phyloP scores from a whole-genome alignment of 35 echinoderm and acorn worm species.

The Diadema setosum region DNA sequence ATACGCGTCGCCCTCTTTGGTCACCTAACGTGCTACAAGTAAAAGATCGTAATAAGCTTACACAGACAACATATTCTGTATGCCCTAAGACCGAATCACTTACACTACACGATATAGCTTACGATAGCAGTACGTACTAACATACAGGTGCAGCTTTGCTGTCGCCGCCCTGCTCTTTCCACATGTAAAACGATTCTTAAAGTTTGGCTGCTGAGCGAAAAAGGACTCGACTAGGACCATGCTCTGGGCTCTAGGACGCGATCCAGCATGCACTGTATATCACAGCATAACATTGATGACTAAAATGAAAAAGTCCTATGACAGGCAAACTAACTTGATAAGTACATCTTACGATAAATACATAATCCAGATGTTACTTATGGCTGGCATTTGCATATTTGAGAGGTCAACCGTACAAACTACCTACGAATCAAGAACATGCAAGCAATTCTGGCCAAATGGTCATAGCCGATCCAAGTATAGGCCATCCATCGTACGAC shows the following conservation, averaged over 20 bases:
- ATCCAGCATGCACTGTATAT: not conserved
- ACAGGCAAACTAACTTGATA: not conserved
- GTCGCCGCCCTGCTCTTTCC: not conserved
- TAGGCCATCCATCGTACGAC: too few relatives aligned
- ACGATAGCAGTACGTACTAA: too few relatives aligned
- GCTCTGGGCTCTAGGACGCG: not conserved
- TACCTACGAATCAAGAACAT: too few relatives aligned
- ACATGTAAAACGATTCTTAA: not conserved
- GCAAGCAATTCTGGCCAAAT: too few relatives aligned
- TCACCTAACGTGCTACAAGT: not conserved
- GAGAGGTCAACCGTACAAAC: too few relatives aligned
- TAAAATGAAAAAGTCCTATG: too few relatives aligned
- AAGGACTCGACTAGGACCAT: not conserved
- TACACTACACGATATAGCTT: too few relatives aligned
- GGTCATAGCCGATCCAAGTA: too few relatives aligned
- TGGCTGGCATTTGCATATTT: too few relatives aligned
- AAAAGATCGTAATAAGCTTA: not conserved
- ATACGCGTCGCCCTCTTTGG: not conserved
- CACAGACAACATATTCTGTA: too few relatives aligned
- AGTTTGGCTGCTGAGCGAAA: not conserved
- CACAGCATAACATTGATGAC: not conserved
- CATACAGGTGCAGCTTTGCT: too few relatives aligned
- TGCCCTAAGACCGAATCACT: too few relatives aligned
- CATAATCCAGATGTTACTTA: not conserved
- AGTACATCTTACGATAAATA: conserved; percentile 7